Base-by-base conservation (phyloP, 2,797 vertebrate species). In the Thaleichthys pacificus region DNA sequence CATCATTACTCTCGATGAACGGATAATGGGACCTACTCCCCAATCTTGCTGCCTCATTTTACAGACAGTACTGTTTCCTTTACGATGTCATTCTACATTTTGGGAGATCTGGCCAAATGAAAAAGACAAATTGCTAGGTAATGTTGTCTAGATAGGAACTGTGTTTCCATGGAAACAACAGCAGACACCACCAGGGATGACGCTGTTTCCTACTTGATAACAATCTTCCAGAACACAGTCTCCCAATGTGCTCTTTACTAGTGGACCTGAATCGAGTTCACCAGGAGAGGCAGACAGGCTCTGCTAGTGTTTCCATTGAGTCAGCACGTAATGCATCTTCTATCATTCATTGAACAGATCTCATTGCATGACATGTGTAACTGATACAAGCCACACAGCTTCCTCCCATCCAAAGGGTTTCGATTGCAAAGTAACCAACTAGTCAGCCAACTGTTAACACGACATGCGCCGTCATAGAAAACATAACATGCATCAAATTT, bases 131-230 rank as follows among this genome's bases (percentile, higher is more conserved):
- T 66, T 15, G 35, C 21, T 49, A n/a, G 22, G 9, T 54, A 19
- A 54, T 19, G 68, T 19, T 3, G 21, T 28, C 66, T 30, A 38
- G 19, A 67, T 42, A 68, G 15, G 47, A 30, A 49, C 62, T 65
- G 47, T 30, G 71, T 82, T 81, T 74, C 75, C 70, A 80, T 73
- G 64, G 75, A 38, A 72, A 81, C 73, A 61, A 67, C 70, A 77
- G 65, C 71, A 30, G 75, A 54, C 32, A 35, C 19, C 69, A 69
- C 15, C 30, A 35, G 63, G 19, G 15, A 28, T 54, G 22, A 67
- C 61, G n/a, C 15, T 17, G 64, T 14, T 66, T 62, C 21, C 11
- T 22, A 21, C n/a, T 4, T 19, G 32, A 65, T 11, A 22, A 22
- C 21, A 54, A 22, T 5, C 21, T 38, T 9, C 35, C 35, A 38